Evolutionary conservation across 2,113 vertebrate genomes (phyloP), one percentile per base, ranked within the genome.

Genomic region (Pycnonotus jocosus): DNA sequence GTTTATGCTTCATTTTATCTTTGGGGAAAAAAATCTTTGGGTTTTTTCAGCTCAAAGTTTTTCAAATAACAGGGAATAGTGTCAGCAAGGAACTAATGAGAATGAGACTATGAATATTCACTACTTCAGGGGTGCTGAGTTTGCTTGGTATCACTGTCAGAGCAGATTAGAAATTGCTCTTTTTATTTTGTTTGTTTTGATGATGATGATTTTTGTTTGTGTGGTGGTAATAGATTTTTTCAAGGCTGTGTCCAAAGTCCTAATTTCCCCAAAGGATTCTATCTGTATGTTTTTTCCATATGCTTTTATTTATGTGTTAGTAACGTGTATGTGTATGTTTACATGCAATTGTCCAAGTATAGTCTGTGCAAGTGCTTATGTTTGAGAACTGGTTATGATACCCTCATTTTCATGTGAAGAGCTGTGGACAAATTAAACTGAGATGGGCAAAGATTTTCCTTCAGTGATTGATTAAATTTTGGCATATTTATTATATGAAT

Each of bases 81-180:
- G 78, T 80, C 66, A 95, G 71, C 56, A 45, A 81, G 50, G 62
- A 83, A 85, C 54, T 81, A 56, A 44, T 86, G 69, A 92, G 74
- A 81, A 56, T 62, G 60, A 85, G 57, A 47, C 88, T 88, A 7
- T 60, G 70, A 90, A 57, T 86, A 95, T 95, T 96, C 94, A 51
- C 90, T 96, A 27, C 84, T 95, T 95, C 70, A 94, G 77, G 69
- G 95, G 76, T 77, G 42, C 81, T 96, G 83, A 70, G 80, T 88
- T 94, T 71, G 81, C 90, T 95, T 96, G 60, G 80, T 97, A 88
- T 61, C 71, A 64, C 44, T 66, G 15, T 76, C 71, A 92, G 70
- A 90, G 56, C 77, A 93, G 78, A 96, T 96, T 96, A 93, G 88
- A 96, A 97, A 97, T 91, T 50, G 60, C 23, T 78, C 23, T 88